Base-by-base conservation (phyloP, 1,140 invertebrate genomes). In the Papilio polytes region DNA sequence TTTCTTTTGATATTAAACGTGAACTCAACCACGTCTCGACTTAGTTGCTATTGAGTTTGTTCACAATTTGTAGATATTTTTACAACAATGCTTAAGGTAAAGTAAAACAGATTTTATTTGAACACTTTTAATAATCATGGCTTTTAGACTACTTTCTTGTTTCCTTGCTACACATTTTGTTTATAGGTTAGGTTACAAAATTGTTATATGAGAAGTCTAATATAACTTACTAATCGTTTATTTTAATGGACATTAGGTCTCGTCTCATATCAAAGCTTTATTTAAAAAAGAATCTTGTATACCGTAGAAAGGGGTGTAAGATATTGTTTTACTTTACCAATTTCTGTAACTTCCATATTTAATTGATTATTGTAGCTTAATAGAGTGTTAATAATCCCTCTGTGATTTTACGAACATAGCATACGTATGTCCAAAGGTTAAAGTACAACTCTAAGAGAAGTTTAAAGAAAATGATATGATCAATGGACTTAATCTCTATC, bases 41-140 rank as follows among this genome's bases (percentile, higher is more conserved):
- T 59, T 59, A 59, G 56, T 48, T 3, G 46, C 12, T 63, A 26
- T 15, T 15, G 26, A 70, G 12, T 70, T 3, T 18, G 12, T 70
- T 18, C 22, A 36, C 63, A 13, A 36, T 31, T 70, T 15, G 4
- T 70, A 70, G 6, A 31, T 70, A 70, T 15, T 36, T 31, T 15
- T 15, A 56, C 13, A 22, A 63, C 22, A 31, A 70, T 70, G 63
- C 15, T 70, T 70, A 70, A 70, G 63, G 63, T 70, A 70, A 70
- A 26, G 13, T 13, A 36, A 18, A 18, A 36, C 13, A 4, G 31
- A 31, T 36, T 9, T 15, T 13, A 3, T 15, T 7, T 36, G 18
- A 7, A 63, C 2, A 63, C 2, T 63, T 63, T 22, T 26, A 31
- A 63, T 63, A 13, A 0, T 63, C 15, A 22, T 3, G 12, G 26